Evolutionary conservation across 2,888 invertebrate genomes (phyloP).

Genomic region (Ariolimax columbianus): DNA sequence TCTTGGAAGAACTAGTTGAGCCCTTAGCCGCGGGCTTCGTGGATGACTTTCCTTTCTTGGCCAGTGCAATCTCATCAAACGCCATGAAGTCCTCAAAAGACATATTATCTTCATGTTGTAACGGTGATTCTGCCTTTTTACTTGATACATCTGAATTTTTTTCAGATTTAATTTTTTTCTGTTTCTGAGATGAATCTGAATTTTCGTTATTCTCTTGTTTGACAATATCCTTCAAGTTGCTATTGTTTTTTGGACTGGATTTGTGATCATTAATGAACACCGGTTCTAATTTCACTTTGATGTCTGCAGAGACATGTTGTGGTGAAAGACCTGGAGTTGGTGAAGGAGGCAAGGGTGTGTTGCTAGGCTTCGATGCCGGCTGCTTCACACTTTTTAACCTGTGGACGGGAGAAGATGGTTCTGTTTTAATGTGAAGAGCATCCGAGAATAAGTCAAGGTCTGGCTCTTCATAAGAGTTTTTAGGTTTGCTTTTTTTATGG

Average conservation of each 20-base stretch:
- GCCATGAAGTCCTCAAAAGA: constrained; percentile 50
- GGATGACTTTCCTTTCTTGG: constrained; percentile 51
- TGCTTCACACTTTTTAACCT: constrained; percentile 1
- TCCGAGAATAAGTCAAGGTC: constrained; percentile 44
- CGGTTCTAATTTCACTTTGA: neutral
- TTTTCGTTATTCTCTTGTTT: neutral
- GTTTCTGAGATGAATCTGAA: neutral
- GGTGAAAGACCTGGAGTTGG: neutral
- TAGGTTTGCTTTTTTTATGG: constrained; percentile 7
- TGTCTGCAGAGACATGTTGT: neutral
- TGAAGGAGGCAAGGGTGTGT: neutral
- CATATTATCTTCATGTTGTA: neutral
- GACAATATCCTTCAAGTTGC: neutral
- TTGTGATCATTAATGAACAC: neutral
- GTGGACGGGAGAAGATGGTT: constrained; percentile 13
- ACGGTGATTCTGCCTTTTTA: neutral
- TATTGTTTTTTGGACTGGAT: neutral
- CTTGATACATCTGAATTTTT: neutral
- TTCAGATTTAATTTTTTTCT: neutral
- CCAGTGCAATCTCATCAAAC: constrained; percentile 52
- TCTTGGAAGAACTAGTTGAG: constrained; percentile 10
- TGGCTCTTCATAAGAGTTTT: constrained; percentile 14
- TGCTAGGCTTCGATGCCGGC: neutral
- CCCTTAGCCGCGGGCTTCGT: constrained; percentile 31
- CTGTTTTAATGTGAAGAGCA: constrained; percentile 36